Conservation (phyloP, 2,888 invertebrate species). For the Folsomia candida region DNA sequence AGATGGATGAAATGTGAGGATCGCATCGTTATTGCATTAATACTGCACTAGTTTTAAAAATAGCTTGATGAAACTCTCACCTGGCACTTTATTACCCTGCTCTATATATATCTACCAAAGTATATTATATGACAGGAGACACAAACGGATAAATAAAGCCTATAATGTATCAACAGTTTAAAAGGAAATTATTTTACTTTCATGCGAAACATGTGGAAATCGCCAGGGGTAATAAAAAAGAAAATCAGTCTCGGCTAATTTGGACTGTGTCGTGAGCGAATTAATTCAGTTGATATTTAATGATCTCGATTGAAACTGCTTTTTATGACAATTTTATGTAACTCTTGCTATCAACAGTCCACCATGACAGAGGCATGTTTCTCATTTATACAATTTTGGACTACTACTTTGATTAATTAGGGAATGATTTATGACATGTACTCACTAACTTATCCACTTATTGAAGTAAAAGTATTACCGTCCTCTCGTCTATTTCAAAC, state of each 20-base stretch:
- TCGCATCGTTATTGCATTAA: too few species aligned
- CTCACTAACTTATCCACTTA: not conserved
- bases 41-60: too few species aligned
- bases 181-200: not conserved
- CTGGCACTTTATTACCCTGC: too few species aligned
- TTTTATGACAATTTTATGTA: slow-evolving; percentile 3
- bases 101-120: too few species aligned
- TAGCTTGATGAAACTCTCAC: not conserved
- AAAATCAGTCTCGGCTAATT: not conserved
- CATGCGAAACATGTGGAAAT: not conserved
- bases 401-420: slow-evolving; percentile 11
- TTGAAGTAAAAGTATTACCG: not conserved
- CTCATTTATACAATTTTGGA: not conserved
- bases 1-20: not conserved
- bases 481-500: too few species aligned
- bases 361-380: not conserved
- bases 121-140: too few species aligned
- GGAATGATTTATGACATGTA: slow-evolving; percentile 19
- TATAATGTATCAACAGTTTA: not conserved
- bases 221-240: not conserved
- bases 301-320: not conserved
- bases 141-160: not conserved
- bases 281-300: not conserved
- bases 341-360: not conserved
- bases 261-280: slow-evolving; percentile 3